Evolutionary conservation across 2,113 vertebrate species (phyloP).

Genomic region (Dasyurus viverrinus): DNA sequence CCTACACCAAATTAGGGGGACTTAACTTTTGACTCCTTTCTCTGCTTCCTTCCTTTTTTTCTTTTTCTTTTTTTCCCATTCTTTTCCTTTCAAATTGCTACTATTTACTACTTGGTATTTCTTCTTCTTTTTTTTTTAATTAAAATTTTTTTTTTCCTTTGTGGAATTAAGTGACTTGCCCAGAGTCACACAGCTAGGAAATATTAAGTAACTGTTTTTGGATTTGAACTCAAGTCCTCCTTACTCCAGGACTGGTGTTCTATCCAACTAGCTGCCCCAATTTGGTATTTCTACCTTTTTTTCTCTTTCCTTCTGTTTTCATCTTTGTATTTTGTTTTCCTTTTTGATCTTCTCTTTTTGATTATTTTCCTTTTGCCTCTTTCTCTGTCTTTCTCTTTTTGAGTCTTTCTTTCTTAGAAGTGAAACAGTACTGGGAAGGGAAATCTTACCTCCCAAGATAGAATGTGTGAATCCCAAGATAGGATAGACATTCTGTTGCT

Average conservation of each 20-base stretch:
- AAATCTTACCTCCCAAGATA: background rate
- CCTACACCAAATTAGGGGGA: background rate
- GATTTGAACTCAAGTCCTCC: no score
- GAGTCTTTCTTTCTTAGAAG: background rate
- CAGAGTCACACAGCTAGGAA: no score
- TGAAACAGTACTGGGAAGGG: background rate
- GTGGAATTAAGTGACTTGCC: no score
- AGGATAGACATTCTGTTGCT: background rate
- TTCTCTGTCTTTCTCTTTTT: background rate
- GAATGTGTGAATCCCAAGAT: background rate
- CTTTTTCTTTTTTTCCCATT: background rate
- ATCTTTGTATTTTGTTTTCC: background rate
- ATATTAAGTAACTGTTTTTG: no score
- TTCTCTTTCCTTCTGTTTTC: background rate
- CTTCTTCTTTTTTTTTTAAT: background rate
- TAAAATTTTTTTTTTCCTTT: no score
- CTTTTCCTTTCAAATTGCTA: background rate
- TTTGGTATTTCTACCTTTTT: background rate
- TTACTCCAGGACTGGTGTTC: no score
- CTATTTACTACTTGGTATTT: slow-evolving; percentile 9
- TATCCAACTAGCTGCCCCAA: no score
- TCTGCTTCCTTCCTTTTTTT: background rate
- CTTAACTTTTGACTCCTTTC: background rate
- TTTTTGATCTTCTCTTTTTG: background rate
- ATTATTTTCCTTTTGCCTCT: slow-evolving; percentile 1